Evolutionary conservation across 2,113 vertebrate species (phyloP).

Genomic region (Calidris pugnax): DNA sequence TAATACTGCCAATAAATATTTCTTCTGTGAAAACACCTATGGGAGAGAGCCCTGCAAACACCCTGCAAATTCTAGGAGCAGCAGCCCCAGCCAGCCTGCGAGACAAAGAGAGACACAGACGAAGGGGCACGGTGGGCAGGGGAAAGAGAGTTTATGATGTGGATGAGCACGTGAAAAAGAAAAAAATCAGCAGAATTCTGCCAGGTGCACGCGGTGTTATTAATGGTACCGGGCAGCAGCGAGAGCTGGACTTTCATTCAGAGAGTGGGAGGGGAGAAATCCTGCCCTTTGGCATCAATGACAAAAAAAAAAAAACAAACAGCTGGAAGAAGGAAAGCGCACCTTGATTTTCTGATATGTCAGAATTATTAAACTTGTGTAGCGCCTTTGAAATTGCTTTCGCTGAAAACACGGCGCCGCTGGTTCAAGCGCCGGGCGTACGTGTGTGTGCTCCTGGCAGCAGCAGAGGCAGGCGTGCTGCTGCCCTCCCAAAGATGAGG

Average conservation of each 20-base stretch:
- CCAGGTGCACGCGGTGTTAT: neutral
- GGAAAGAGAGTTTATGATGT: neutral
- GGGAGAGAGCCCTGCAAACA: neutral
- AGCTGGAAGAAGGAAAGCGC: neutral
- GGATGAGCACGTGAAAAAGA: neutral
- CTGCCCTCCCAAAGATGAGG: neutral
- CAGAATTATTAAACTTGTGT: neutral
- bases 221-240: neutral
- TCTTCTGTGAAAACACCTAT: neutral
- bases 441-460: rapidly evolving
- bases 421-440: rapidly evolving
- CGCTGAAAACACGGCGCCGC: neutral
- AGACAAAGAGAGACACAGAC: neutral
- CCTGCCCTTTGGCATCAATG: neutral
- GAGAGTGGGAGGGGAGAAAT: neutral
- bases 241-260: neutral
- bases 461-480: neutral
- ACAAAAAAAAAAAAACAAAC: neutral
- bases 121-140: neutral
- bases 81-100: neutral
- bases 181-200: neutral
- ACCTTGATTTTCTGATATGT: rapidly evolving
- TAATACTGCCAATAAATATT: neutral
- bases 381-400: neutral
- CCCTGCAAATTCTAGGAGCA: rapidly evolving